phyloP scores from a whole-genome alignment of 2,797 vertebrate genomes.

The Dryobates pubescens region DNA sequence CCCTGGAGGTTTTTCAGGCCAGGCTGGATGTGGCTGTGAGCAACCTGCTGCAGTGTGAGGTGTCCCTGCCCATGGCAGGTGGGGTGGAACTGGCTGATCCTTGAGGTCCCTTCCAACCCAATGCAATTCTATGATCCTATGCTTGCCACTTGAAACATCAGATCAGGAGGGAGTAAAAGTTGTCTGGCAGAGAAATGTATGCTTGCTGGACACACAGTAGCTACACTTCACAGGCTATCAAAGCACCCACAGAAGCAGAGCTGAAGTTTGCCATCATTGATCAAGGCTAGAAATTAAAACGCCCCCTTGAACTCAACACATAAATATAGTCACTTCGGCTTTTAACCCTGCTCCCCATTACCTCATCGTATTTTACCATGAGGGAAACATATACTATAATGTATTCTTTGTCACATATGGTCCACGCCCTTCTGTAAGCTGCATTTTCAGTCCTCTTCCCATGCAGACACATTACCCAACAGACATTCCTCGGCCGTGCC shows the following conservation, averaged over 20 bases:
- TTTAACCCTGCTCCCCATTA: constrained; percentile 64
- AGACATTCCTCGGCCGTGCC: constrained; percentile 52
- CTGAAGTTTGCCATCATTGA: constrained; percentile 40
- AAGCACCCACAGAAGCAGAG: not conserved
- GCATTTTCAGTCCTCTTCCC: constrained; percentile 57
- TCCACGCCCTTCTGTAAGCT: constrained; percentile 56
- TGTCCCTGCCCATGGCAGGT: too few relatives aligned
- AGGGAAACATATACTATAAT: constrained; percentile 60
- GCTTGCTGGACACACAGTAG: not conserved
- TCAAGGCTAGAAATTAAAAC: constrained; percentile 25
- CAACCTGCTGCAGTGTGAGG: too few relatives aligned
- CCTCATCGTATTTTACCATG: constrained; percentile 61
- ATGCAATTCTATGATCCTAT: too few relatives aligned
- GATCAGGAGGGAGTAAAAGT: not conserved
- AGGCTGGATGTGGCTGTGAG: too few relatives aligned
- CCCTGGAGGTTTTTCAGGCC: too few relatives aligned
- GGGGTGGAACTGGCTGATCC: too few relatives aligned
- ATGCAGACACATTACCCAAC: constrained; percentile 36
- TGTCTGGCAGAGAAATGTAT: not conserved
- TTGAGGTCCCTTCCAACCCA: too few relatives aligned
- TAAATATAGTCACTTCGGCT: constrained; percentile 54
- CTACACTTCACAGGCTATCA: not conserved
- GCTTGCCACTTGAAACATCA: not conserved
- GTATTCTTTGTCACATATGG: constrained; percentile 60
- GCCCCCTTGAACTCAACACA: constrained; percentile 44